Base-by-base conservation (phyloP, 2,797 vertebrate genomes). In the Rhodeus uyekii region DNA sequence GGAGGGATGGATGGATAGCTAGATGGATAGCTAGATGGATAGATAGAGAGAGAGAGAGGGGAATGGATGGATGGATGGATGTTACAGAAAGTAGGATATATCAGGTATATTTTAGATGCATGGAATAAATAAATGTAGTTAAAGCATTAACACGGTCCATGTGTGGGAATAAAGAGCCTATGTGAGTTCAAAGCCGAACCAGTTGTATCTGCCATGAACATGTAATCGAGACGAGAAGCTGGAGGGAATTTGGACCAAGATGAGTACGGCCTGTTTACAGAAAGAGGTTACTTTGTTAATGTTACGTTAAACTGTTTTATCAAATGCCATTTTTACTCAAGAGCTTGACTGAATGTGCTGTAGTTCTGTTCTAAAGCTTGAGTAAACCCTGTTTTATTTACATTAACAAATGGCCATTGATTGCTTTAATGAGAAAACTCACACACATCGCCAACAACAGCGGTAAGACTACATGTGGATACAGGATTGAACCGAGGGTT, bases 361-460 rank as follows among this genome's bases (percentile, higher is more conserved):
- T 19, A 76, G 36, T 60, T 22, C 38, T 74, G 29, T 48, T 84
- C 60, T 69, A 63, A 27, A 84, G 55, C 46, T 50, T 76, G 64
- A 55, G 27, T 67, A 78, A 75, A 83, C 19, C 27, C 73, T 71
- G 61, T 16, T 34, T 36, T 46, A 61, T 82, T 81, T 87, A 60
- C 71, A 85, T 83, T 78, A 75, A 78, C 76, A 76, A 86, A 82
- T 61, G 38, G 55, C 75, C 27, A 24, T 61, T 58, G 84, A 87
- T 82, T 84, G 79, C 61, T 86, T 84, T 82, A 83, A 64, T 50
- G 67, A 77, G 50, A 76, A 78, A 60, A 73, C 77, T 81, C 60
- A 48, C 64, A 76, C 65, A 74, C 76, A 65, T 84, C 19, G 8
- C 8, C 60, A 80, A 67, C 82, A 77, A 63, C 8, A 72, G 60